phyloP scores from a whole-genome alignment of 1,140 invertebrate species.

The Platyscapa corneri region DNA sequence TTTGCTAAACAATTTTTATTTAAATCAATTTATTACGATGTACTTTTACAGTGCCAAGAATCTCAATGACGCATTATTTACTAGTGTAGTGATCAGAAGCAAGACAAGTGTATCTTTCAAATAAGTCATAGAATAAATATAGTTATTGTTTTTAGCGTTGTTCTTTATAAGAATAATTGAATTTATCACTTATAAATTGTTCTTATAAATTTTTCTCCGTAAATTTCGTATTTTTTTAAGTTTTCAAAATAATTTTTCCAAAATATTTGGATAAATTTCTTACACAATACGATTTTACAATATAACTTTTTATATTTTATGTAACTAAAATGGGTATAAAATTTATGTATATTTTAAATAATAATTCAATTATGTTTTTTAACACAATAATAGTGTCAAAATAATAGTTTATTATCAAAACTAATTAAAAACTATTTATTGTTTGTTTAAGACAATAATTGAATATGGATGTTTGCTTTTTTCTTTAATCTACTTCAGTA shows the following conservation, averaged over 20 bases:
- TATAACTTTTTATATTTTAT: no score
- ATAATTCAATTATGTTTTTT: no score
- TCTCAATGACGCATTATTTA: constrained; percentile 49
- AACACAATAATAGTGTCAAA: no score
- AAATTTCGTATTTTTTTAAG: neutral
- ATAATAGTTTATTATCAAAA: no score
- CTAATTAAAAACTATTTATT: no score
- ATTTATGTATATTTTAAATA: no score
- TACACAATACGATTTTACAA: no score
- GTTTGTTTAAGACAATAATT: neutral
- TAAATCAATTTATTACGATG: constrained; percentile 31
- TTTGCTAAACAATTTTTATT: constrained; percentile 29
- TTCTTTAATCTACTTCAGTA: neutral
- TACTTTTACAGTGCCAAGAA: constrained; percentile 44
- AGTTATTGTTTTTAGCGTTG: neutral
- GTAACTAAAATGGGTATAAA: no score
- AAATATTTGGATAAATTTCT: no score
- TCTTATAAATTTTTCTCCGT: neutral
- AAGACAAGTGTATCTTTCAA: constrained; percentile 34
- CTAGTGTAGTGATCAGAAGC: neutral
- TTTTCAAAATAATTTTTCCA: no score
- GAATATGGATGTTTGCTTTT: neutral
- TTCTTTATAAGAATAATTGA: neutral
- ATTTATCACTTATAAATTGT: neutral
- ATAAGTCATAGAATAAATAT: constrained; percentile 10